phyloP scores from a whole-genome alignment of 37 sponge, comb jelly and placozoan species.

The Ephydatia muelleri region DNA sequence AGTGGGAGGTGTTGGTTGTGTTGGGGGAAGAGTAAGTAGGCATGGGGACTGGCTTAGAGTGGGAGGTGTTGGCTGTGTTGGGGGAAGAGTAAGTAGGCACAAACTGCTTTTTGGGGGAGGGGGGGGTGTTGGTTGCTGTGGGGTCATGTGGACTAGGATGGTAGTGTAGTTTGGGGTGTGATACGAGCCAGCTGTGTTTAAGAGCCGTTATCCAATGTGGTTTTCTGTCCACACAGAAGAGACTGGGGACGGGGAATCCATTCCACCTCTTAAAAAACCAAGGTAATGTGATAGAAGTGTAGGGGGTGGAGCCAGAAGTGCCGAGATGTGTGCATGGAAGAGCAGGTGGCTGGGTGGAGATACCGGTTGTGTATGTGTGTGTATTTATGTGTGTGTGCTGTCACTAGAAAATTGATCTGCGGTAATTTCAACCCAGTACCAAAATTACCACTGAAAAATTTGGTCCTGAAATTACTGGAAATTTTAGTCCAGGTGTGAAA shows the following conservation, averaged over 20 bases:
- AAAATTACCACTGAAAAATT: no score
- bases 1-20: background rate
- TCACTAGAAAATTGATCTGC: no score
- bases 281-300: background rate
- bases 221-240: background rate
- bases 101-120: no score
- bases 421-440: no score
- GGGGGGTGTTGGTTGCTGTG: background rate
- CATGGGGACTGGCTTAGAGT: no score
- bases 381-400: background rate
- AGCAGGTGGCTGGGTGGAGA: no score
- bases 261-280: background rate
- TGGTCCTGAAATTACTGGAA: no score
- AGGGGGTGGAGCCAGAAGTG: background rate
- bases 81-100: conserved; percentile 67
- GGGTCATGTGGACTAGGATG: no score
- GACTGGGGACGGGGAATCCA: background rate
- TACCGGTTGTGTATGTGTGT: background rate
- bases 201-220: background rate
- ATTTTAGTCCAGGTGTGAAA: no score
- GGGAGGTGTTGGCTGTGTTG: background rate
- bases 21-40: conserved; percentile 67
- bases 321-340: background rate
- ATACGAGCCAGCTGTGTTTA: background rate
- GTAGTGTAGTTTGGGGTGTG: no score